These are phyloP conservation scores for Potamarius usumacintae DNA, from an alignment of 2,113 vertebrate genomes.

Conservation along the genomic window DNA sequence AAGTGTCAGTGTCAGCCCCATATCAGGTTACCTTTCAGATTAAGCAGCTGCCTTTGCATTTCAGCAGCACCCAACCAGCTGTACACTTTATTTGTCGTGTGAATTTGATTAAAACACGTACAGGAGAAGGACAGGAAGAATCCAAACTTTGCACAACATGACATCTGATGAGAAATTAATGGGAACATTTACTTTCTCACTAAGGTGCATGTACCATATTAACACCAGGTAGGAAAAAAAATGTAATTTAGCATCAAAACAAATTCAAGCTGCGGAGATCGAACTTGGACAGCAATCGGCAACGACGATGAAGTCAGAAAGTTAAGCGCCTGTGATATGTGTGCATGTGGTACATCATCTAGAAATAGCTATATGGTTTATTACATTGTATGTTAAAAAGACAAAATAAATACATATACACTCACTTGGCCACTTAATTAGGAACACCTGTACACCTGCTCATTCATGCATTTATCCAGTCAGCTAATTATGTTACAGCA, in stretches of 20 bases:
- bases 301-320: slow-evolving; percentile 33
- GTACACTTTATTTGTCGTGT: background rate
- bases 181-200: slow-evolving; percentile 26
- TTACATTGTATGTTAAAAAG: slow-evolving; percentile 20
- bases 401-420: slow-evolving; percentile 45
- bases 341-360: slow-evolving; percentile 25
- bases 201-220: slow-evolving; percentile 37
- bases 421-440: background rate
- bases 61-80: slow-evolving; percentile 7
- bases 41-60: slow-evolving; percentile 5
- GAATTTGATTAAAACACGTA: background rate
- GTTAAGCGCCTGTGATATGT: slow-evolving; percentile 54
- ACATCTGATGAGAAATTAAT: slow-evolving; percentile 6
- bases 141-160: slow-evolving; percentile 4
- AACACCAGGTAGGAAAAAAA: slow-evolving; percentile 20
- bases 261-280: background rate
- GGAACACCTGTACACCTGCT: background rate
- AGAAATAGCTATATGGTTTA: slow-evolving; percentile 18
- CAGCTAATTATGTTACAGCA: background rate
- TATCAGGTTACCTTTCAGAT: slow-evolving; percentile 26
- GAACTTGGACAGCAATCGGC: slow-evolving; percentile 9
- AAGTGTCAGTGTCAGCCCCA: slow-evolving; percentile 36
- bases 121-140: background rate
- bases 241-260: slow-evolving; percentile 1
- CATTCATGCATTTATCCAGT: background rate